Evolutionary conservation across 2,797 vertebrate species (phyloP), one percentile per base, ranked within the genome.

Genomic region (Mus caroli): DNA sequence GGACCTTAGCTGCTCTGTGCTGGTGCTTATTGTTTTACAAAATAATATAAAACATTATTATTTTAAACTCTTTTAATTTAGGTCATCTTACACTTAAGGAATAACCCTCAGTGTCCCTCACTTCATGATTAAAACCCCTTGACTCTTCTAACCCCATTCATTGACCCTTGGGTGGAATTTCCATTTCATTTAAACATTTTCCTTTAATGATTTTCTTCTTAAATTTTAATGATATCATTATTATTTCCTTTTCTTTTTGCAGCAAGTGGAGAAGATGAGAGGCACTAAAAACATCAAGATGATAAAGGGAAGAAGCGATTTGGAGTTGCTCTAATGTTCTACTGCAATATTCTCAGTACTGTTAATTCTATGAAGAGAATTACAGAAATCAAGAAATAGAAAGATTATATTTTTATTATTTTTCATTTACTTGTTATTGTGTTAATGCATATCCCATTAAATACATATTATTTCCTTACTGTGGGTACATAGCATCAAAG

Each of bases 11-110:
- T 88, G 17, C 4, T 90, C 73, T 89, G 0, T 20, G 12, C 14
- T 92, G 78, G 6, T 24, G 28, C 19, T 62, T 85, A 71, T 1
- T 88, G 28, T 69, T 95, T 58, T 79, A 4, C 64, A 20, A 94
- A 92, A 60, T 79, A 75, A 46, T 82, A 54, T 54, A 15, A 78
- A 34, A 58, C 22, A 28, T 76, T 64, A 73, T 24, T 90, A 20
- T 85, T 94, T 80, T 69, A 85, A 96, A n/a, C 50, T 82, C 67
- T 77, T 96, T 96, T 88, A 50, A 88, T 87, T 92, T 37, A 71
- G 31, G 19, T 50, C 26, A 77, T 96, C 13, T 31, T 43, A 76
- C 52, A 67, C 6, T 71, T 92, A 62, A 5, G 77, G 28, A 62
- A 19, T 64, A 54, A 31, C 5, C 60, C 20, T 3, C 3, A 52